Conservation (phyloP, 2,888 invertebrate genomes). For the Campaea margaritaria region DNA sequence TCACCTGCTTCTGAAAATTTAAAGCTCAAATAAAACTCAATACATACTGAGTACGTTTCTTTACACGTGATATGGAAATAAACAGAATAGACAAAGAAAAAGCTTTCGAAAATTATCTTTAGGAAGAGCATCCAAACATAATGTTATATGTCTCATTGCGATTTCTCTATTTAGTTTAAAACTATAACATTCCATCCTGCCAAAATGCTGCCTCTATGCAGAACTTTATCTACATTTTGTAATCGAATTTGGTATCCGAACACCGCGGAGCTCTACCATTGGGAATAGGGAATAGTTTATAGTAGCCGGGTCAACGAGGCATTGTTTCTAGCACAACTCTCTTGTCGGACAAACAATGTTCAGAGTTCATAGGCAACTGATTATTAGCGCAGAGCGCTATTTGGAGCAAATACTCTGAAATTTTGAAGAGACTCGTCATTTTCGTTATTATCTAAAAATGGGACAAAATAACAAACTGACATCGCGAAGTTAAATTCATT, state of each 20-base stretch:
- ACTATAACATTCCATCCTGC: slow-evolving; percentile 16
- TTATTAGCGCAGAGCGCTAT: slow-evolving; percentile 3
- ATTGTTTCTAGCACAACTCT: slow-evolving; percentile 34
- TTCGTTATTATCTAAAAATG: neutral
- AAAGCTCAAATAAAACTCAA: neutral
- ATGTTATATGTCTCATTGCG: neutral
- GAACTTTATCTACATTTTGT: slow-evolving; percentile 24
- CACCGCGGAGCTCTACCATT: slow-evolving; percentile 19
- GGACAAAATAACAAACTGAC: slow-evolving; percentile 23
- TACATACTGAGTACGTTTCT: too few relatives aligned
- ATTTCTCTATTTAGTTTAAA: neutral
- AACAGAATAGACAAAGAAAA: neutral
- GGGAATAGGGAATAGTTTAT: slow-evolving; percentile 31
- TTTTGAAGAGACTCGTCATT: neutral
- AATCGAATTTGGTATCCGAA: slow-evolving; percentile 31
- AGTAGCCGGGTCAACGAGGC: slow-evolving; percentile 25
- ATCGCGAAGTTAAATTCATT: slow-evolving; percentile 43
- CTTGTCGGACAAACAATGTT: slow-evolving; percentile 16
- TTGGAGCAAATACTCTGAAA: slow-evolving; percentile 2
- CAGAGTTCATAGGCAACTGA: neutral
- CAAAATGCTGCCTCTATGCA: slow-evolving; percentile 10
- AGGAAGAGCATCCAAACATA: neutral
- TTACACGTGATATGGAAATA: too few relatives aligned
- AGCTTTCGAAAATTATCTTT: neutral
- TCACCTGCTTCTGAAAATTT: neutral